A percentile compares a stretch with the other conserved stretches of the same genome.
Conservation (phyloP, 2,888 invertebrate species). For the Sesia apiformis region DNA sequence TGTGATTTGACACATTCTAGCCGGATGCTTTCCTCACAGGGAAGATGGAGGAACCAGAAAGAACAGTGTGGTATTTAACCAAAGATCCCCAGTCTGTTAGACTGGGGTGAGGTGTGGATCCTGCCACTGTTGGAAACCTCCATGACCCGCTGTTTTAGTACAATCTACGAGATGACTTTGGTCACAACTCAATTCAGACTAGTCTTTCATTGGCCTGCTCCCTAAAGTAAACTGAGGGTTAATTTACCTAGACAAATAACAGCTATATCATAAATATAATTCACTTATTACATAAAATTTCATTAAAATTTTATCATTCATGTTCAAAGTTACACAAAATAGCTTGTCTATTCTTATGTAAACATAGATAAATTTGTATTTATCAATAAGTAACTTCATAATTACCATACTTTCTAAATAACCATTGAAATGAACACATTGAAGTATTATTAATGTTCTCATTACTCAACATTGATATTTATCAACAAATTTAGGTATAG, state of each 20-base stretch:
- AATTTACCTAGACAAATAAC: background rate
- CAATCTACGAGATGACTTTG: slow-evolving; percentile 80
- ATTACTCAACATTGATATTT: no score
- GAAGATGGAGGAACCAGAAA: slow-evolving; percentile 86
- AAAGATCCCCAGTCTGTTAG: slow-evolving; percentile 63
- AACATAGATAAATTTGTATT: no score
- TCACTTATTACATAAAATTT: background rate
- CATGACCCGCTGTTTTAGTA: slow-evolving; percentile 82
- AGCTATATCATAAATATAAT: background rate
- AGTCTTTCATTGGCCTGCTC: slow-evolving; percentile 81
- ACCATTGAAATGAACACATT: no score
- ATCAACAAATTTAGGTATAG: no score
- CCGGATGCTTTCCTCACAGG: slow-evolving; percentile 78
- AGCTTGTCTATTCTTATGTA: no score
- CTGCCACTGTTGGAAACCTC: slow-evolving; percentile 79
- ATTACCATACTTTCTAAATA: no score
- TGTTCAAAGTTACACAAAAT: no score
- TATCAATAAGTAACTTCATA: no score
- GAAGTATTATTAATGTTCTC: no score
- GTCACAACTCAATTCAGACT: slow-evolving; percentile 91
- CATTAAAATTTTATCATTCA: no score
- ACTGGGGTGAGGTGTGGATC: slow-evolving; percentile 58
- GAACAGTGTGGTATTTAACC: slow-evolving; percentile 59
- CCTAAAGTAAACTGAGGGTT: slow-evolving; percentile 58
- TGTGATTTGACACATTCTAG: slow-evolving; percentile 77